phyloP scores from a whole-genome alignment of 1,140 invertebrate genomes.

The Holotrichia oblita region DNA sequence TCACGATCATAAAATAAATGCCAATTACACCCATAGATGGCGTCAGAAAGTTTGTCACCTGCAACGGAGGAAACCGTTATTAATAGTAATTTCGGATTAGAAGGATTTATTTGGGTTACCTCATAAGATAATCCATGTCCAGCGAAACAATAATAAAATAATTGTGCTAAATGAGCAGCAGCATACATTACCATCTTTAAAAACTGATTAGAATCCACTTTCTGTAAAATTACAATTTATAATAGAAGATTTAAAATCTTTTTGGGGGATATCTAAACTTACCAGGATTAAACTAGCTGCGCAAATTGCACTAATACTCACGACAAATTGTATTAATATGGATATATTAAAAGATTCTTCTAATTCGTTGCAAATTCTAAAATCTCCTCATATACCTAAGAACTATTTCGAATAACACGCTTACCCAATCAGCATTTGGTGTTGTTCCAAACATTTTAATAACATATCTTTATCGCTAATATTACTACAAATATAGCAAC shows the following conservation, averaged over 20 bases:
- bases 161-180: slow-evolving; percentile 10
- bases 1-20: neutral
- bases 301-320: slow-evolving; percentile 27
- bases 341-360: slow-evolving; percentile 3
- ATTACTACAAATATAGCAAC: neutral
- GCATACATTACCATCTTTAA: slow-evolving; percentile 30
- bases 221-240: slow-evolving; percentile 15
- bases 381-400: neutral
- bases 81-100: neutral
- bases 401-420: neutral
- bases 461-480: slow-evolving; percentile 30
- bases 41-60: neutral
- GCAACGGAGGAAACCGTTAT: neutral
- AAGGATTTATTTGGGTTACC: neutral
- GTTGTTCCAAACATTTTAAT: slow-evolving; percentile 37
- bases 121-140: slow-evolving; percentile 7
- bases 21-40: slow-evolving; percentile 32
- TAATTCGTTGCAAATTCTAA: slow-evolving; percentile 21
- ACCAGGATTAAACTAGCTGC: neutral
- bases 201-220: slow-evolving; percentile 23
- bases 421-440: slow-evolving; percentile 18
- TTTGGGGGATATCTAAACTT: neutral
- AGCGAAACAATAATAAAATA: slow-evolving; percentile 39
- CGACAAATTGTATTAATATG: slow-evolving; percentile 35
- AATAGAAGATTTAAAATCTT: neutral